Conservation (phyloP, 2,113 vertebrate species). For the Gasterosteus nipponicus region DNA sequence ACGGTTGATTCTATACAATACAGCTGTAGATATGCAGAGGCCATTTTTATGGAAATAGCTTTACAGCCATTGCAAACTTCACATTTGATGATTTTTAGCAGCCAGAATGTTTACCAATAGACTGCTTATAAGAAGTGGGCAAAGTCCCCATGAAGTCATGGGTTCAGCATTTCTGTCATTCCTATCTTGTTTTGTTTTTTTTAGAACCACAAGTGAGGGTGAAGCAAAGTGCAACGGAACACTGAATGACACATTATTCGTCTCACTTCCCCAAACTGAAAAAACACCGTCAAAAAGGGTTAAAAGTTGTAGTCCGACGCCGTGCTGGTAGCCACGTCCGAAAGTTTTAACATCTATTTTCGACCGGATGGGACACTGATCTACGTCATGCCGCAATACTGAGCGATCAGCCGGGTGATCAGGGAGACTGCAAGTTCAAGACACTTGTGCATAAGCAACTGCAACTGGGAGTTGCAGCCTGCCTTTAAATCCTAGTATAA, state of each 20-base stretch:
- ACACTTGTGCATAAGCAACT: background rate
- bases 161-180: background rate
- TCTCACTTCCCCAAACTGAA: background rate
- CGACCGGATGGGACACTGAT: no score
- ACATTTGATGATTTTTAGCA: background rate
- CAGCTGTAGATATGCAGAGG: background rate
- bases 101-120: background rate
- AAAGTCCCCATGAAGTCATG: background rate
- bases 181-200: background rate
- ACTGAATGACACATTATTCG: background rate
- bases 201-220: background rate
- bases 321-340: background rate
- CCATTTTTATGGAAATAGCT: background rate
- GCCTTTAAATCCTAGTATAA: background rate
- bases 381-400: no score
- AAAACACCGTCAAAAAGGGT: background rate
- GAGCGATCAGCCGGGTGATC: no score
- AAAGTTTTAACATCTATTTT: background rate
- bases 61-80: background rate
- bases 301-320: background rate
- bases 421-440: background rate
- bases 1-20: background rate
- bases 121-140: background rate
- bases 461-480: background rate
- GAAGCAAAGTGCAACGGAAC: background rate